Evolutionary conservation across 2,888 invertebrate genomes (phyloP).

Genomic region (Incurvaria masculella): DNA sequence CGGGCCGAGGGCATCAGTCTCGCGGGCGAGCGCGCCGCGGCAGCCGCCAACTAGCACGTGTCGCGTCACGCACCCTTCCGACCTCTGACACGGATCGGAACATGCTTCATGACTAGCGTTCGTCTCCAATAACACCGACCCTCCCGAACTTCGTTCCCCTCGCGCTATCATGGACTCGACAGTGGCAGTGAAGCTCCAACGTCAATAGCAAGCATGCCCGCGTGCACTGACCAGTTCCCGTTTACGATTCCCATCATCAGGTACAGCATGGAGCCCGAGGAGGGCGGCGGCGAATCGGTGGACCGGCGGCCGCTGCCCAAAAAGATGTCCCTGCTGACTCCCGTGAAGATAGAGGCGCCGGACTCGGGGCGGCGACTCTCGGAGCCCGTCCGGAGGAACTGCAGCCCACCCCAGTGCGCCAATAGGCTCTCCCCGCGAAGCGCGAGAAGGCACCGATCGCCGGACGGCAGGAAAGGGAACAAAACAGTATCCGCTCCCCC

Average conservation of each 20-base stretch:
- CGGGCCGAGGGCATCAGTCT: constrained; percentile 19
- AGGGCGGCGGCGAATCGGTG: constrained; percentile 24
- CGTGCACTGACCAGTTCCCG: constrained; percentile 44
- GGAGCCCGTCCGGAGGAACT: constrained; percentile 36
- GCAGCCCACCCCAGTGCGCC: constrained; percentile 48
- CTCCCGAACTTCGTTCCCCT: not conserved
- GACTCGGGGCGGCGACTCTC: constrained; percentile 39
- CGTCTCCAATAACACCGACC: no score
- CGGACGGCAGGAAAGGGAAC: constrained; percentile 34
- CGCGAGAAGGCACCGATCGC: constrained; percentile 34
- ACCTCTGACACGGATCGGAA: no score
- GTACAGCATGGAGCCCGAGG: constrained; percentile 50
- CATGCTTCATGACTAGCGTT: no score
- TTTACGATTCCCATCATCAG: constrained; percentile 48
- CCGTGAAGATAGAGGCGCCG: constrained; percentile 47
- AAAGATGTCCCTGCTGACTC: constrained; percentile 43
- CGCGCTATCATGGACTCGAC: not conserved
- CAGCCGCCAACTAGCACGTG: constrained; percentile 20
- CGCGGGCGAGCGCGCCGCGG: constrained; percentile 22
- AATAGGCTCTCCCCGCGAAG: constrained; percentile 45
- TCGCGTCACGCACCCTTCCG: no score
- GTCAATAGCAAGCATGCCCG: constrained; percentile 37
- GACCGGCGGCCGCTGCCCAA: constrained; percentile 37
- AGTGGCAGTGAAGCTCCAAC: constrained; percentile 24
- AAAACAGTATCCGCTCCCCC: constrained; percentile 27